Percentiles rank a stretch among this genome's conserved stretches.
phyloP scores from a whole-genome alignment of 2,113 vertebrate genomes.

The Panthera uncia region DNA sequence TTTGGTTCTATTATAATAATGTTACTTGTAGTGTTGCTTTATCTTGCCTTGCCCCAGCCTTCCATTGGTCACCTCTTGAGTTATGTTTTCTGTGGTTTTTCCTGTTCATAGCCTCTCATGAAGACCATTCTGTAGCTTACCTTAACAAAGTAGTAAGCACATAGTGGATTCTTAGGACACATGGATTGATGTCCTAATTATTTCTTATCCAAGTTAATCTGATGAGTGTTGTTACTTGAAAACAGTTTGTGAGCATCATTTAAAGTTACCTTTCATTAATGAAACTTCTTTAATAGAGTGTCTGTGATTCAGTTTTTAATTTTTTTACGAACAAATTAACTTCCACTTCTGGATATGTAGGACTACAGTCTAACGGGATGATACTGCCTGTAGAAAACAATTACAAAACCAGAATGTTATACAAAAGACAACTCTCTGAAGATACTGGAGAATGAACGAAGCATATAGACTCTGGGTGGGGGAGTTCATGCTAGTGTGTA shows the following conservation, averaged over 20 bases:
- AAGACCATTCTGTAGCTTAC: neutral
- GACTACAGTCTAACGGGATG: neutral
- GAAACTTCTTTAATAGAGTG: neutral
- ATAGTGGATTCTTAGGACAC: neutral
- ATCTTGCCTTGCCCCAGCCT: neutral
- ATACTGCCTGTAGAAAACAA: neutral
- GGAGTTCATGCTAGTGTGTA: neutral
- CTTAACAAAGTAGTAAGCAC: neutral
- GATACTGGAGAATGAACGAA: neutral
- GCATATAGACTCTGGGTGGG: neutral
- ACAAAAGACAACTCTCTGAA: neutral
- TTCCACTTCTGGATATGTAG: neutral
- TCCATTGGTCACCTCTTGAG: neutral
- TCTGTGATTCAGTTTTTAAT: neutral
- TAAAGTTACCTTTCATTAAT: conserved; percentile 12
- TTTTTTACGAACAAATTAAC: neutral
- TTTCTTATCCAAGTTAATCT: neutral
- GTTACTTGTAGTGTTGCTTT: neutral
- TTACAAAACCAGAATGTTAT: neutral
- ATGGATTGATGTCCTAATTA: neutral
- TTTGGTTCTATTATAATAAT: neutral
- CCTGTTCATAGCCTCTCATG: neutral
- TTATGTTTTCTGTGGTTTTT: neutral
- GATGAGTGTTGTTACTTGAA: neutral
- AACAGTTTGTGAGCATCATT: neutral